Conservation (phyloP, 2,797 vertebrate species). For the Adelosebastes latens region DNA sequence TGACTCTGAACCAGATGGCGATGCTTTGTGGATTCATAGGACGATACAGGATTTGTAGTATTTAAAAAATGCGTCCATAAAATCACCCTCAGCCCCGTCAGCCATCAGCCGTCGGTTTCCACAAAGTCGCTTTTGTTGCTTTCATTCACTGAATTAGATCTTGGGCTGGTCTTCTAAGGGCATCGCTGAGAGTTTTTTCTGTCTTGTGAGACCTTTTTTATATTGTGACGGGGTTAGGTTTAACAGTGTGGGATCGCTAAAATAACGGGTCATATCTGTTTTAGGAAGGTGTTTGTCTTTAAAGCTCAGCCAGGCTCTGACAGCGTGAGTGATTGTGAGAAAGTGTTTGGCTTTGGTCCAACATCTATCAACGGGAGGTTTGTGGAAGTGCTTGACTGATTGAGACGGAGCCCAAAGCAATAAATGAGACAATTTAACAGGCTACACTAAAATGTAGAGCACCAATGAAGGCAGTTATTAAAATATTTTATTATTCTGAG, state of each 20-base stretch:
- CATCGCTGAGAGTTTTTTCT: not conserved
- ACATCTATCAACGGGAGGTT: conserved; percentile 23
- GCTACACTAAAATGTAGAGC: not conserved
- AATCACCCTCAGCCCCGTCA: not conserved
- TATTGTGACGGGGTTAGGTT: not conserved
- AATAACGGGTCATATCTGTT: not conserved
- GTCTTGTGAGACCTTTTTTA: not conserved
- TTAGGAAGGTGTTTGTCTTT: conserved; percentile 4
- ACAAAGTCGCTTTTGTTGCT: conserved; percentile 3
- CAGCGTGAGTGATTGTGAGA: not conserved
- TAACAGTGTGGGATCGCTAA: not conserved
- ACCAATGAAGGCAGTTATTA: not conserved
- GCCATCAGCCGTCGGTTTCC: not conserved
- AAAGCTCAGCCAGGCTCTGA: not conserved
- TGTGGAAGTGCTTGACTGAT: conserved; percentile 12
- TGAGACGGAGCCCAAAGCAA: conserved; percentile 16
- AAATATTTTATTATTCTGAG: not conserved
- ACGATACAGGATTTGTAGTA: conserved; percentile 7
- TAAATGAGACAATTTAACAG: conserved; percentile 8
- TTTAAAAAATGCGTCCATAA: not conserved
- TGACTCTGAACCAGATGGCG: conserved; percentile 10
- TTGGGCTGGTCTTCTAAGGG: not conserved
- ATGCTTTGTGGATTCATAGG: conserved; percentile 8
- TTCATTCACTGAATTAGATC: not conserved
- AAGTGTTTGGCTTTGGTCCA: conserved; percentile 36